A percentile compares a stretch with the other conserved stretches of the same genome.
These are phyloP conservation scores for Pheosia gnoma DNA, from an alignment of 2,888 invertebrate species.

Conservation along the genomic window DNA sequence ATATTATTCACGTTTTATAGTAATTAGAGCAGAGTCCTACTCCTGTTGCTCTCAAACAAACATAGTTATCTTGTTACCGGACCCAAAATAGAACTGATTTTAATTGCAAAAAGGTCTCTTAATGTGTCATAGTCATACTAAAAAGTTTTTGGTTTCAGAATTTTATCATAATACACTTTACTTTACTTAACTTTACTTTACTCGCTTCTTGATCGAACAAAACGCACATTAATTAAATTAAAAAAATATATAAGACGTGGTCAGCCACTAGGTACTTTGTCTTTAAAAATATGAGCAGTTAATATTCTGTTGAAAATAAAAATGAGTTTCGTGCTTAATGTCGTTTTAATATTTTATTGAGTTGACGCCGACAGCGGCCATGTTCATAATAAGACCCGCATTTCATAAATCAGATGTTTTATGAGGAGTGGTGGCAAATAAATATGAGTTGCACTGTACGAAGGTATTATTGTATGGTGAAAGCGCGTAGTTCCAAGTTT, in stretches of 20 bases:
- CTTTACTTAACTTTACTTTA: no score
- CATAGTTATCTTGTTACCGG: conserved; percentile 65
- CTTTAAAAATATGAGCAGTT: conserved; percentile 48
- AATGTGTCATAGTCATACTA: conserved; percentile 2
- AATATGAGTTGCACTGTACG: conserved; percentile 40
- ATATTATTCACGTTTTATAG: conserved; percentile 63
- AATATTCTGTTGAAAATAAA: conserved; percentile 56
- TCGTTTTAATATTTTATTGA: conserved; percentile 72
- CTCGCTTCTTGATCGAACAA: conserved; percentile 2
- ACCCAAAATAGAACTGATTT: conserved; percentile 56
- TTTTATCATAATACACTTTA: conserved; percentile 13
- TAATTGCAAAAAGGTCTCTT: conserved; percentile 55
- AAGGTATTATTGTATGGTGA: conserved; percentile 37
- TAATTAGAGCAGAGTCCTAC: conserved; percentile 51
- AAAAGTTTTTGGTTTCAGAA: conserved; percentile 1
- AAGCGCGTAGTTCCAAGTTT: conserved; percentile 39
- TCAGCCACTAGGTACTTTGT: conserved; percentile 37
- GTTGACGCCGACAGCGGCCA: conserved; percentile 60
- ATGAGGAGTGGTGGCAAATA: conserved; percentile 67
- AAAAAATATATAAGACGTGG: conserved; percentile 26
- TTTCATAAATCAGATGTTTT: conserved; percentile 70
- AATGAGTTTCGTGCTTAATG: conserved; percentile 60
- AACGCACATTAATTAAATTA: conserved; percentile 16
- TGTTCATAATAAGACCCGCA: conserved; percentile 62
- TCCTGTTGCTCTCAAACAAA: conserved; percentile 49